Percentiles rank a stretch among this genome's conserved stretches.
Evolutionary conservation across 2,888 invertebrate species (phyloP).

Genomic region (Caenorhabditis wallacei): DNA sequence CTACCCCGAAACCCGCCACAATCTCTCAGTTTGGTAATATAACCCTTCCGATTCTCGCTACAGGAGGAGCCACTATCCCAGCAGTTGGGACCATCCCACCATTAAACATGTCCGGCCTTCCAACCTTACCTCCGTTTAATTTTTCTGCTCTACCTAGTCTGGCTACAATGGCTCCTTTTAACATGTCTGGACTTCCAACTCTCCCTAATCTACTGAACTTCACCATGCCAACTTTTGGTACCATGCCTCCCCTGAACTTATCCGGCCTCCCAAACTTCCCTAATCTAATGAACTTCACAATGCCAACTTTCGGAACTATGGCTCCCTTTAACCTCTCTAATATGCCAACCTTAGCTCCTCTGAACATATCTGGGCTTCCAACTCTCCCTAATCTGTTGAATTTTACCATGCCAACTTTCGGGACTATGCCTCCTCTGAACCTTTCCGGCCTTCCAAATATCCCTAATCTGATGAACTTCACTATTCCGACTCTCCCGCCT

Average conservation of each 20-base stretch:
- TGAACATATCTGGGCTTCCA: constrained; percentile 5
- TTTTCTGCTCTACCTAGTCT: too few relatives aligned
- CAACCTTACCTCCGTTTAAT: constrained; percentile 19
- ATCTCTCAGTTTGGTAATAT: constrained; percentile 18
- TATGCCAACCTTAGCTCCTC: constrained; percentile 13
- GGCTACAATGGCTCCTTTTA: constrained; percentile 21
- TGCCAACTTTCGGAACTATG: neutral
- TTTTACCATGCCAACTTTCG: constrained; percentile 12
- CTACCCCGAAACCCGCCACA: constrained; percentile 6
- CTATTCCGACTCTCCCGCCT: neutral
- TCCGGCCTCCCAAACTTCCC: neutral
- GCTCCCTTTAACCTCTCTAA: neutral
- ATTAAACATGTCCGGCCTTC: neutral
- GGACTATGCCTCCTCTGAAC: constrained; percentile 30
- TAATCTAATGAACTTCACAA: neutral
- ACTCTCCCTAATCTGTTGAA: constrained; percentile 7
- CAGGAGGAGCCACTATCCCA: neutral
- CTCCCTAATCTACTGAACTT: constrained; percentile 4
- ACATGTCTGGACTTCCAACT: constrained; percentile 4
- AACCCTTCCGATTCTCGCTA: neutral
- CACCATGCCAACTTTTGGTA: constrained; percentile 6
- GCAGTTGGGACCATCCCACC: constrained; percentile 14
- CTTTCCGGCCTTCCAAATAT: constrained; percentile 2
- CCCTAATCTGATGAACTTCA: constrained; percentile 1
- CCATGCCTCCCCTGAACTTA: neutral